Evolutionary conservation across 2,888 invertebrate genomes (phyloP).

Genomic region (Habrosyne pyritoides): DNA sequence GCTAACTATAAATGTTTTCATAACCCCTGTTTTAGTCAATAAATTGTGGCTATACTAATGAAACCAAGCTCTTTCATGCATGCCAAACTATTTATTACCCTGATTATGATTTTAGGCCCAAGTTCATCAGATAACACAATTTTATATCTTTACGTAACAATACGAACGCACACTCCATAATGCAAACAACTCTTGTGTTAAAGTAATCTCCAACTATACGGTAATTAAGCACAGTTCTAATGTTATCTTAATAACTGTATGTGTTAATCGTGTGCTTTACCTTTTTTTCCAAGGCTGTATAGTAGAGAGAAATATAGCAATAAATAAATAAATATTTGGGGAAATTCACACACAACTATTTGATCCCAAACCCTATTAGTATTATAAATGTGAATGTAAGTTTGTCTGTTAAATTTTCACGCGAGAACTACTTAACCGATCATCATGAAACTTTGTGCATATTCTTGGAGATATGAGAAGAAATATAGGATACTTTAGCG

Average conservation of each 20-base stretch:
- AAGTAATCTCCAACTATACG: constrained; percentile 17
- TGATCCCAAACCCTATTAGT: too few species aligned
- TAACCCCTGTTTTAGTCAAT: too few species aligned
- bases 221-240: constrained; percentile 22
- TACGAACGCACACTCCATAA: constrained; percentile 6
- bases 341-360: too few species aligned
- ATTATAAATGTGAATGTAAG: too few species aligned
- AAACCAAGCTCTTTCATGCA: not conserved
- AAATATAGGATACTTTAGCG: too few species aligned
- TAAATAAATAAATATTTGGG: too few species aligned
- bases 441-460: too few species aligned
- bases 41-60: too few species aligned
- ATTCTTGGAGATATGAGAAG: too few species aligned
- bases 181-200: constrained; percentile 24
- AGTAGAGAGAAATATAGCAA: not conserved
- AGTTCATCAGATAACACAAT: not conserved
- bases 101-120: not conserved
- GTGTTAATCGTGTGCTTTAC: not conserved
- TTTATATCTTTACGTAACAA: not conserved
- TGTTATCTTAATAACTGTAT: constrained; percentile 16
- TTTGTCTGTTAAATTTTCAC: too few species aligned
- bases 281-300: not conserved
- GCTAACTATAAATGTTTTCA: too few species aligned
- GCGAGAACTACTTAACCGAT: too few species aligned
- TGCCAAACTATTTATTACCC: not conserved